Evolutionary conservation across 2,113 vertebrate genomes (phyloP).

Genomic region (Pseudopodoces humilis): DNA sequence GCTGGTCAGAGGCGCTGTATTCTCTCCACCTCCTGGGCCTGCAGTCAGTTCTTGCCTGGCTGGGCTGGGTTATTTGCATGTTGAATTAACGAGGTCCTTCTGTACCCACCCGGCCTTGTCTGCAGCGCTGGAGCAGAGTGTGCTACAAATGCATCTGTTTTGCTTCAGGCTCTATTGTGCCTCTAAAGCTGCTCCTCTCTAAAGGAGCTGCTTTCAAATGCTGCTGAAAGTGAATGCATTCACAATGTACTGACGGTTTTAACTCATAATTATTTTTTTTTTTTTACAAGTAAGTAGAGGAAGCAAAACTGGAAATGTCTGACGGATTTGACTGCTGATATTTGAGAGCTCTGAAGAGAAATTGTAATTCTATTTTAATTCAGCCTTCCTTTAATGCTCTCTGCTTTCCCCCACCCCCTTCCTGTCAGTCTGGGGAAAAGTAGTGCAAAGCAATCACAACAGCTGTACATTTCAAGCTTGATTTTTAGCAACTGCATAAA

Average conservation of each 20-base stretch:
- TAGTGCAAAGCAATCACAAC: neutral
- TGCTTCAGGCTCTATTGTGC: neutral
- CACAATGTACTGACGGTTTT: neutral
- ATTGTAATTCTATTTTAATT: neutral
- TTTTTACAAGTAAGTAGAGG: neutral
- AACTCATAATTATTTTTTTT: neutral
- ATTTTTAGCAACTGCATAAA: neutral
- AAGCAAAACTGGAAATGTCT: neutral
- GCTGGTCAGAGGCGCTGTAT: neutral
- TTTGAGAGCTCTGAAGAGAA: neutral
- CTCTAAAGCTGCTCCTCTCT: neutral
- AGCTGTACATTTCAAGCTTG: neutral
- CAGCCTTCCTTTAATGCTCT: neutral
- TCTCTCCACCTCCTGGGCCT: neutral
- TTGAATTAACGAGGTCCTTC: neutral
- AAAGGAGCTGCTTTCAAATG: neutral
- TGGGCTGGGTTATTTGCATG: slow-evolving; percentile 7
- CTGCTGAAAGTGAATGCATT: neutral
- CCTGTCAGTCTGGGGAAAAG: neutral
- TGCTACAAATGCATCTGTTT: neutral
- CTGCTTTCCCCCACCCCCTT: neutral
- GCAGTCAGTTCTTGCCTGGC: neutral
- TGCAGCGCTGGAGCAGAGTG: neutral
- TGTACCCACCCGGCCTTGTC: neutral
- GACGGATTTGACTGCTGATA: neutral